Base-by-base conservation (phyloP, 2,888 invertebrate species). In the Ashinkailepas kermadecensis region DNA sequence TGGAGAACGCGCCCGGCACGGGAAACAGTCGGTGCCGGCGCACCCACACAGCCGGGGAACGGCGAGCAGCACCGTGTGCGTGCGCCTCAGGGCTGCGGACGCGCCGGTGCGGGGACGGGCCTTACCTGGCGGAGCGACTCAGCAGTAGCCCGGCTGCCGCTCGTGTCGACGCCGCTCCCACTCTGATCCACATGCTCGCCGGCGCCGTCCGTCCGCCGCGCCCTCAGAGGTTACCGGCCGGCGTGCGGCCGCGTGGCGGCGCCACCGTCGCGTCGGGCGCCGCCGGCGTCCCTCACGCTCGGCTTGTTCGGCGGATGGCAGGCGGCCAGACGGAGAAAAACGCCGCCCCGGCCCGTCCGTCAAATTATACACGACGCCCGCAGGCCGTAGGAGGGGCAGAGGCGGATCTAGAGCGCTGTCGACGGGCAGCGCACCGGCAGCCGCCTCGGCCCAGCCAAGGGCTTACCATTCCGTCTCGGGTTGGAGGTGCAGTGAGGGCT, bases 321-420 rank as follows among this genome's bases (percentile, higher is more conserved):
- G 65, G n/a, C 65, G 23, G 65, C 65, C 65, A 59, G 12, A 59
- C 7, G 23, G 65, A 9, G 23, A 65, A 65, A 65, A 65, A 23
- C 65, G 65, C 65, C 65, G 65, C 65, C 65, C 65, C 23, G n/a
- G n/a, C 64, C 64, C 81, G 67, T n/a, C 64, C 54, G 25, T 81
- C 70, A 67, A 70, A 81, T 23, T 67, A 67, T 15, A 39, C 39
- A 39, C 39, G 39, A 39, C 39, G 39, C 39, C 39, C 39, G 39
- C 39, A 39, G 39, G 39, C 4, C 2, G 39, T 39, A 39, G 39
- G 39, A 1, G 39, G 39, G 1, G 39, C 39, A 39, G 39, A 39
- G 39, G 39, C 39, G 39, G 39, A 39, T 39, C 39, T 4, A 39
- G 39, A 39, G 39, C 39, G 39, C 39, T 39, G 39, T 39, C 39